A percentile compares a stretch with the other conserved stretches of the same genome.
phyloP scores from a whole-genome alignment of 2,797 vertebrate species.

The Amblyraja radiata region DNA sequence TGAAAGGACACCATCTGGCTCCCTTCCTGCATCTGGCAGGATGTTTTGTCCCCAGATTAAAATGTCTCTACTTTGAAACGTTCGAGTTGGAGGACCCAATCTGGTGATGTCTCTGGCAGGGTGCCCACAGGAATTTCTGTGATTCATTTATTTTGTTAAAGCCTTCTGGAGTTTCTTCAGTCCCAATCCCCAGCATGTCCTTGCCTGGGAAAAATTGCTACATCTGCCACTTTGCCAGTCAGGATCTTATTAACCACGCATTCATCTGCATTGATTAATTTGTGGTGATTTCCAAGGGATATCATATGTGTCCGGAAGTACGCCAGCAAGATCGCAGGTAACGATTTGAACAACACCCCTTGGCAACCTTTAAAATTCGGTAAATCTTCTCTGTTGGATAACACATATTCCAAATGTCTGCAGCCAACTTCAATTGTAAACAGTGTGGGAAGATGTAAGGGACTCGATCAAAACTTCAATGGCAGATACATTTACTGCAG shows the following conservation, averaged over 20 bases:
- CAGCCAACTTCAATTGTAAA: neutral
- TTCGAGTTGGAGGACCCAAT: neutral
- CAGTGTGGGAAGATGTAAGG: neutral
- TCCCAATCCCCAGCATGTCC: neutral
- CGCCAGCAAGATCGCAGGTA: neutral
- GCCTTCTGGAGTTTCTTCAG: neutral
- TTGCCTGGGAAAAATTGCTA: neutral
- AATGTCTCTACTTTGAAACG: neutral
- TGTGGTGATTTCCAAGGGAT: neutral
- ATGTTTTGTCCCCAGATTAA: neutral
- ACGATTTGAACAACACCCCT: neutral
- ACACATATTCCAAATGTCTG: neutral
- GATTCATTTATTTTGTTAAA: neutral
- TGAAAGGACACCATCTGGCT: neutral
- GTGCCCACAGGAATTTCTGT: neutral
- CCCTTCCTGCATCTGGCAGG: neutral
- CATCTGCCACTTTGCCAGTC: neutral
- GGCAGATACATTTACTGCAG: neutral
- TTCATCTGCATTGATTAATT: neutral
- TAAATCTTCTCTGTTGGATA: neutral
- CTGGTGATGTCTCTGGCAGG: neutral
- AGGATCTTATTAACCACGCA: neutral
- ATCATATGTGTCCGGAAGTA: neutral
- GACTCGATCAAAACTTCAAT: neutral
- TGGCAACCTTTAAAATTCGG: neutral